Percentiles rank a stretch among this genome's conserved stretches.
phyloP scores from a whole-genome alignment of 2,797 vertebrate genomes.

The Karalla daura region DNA sequence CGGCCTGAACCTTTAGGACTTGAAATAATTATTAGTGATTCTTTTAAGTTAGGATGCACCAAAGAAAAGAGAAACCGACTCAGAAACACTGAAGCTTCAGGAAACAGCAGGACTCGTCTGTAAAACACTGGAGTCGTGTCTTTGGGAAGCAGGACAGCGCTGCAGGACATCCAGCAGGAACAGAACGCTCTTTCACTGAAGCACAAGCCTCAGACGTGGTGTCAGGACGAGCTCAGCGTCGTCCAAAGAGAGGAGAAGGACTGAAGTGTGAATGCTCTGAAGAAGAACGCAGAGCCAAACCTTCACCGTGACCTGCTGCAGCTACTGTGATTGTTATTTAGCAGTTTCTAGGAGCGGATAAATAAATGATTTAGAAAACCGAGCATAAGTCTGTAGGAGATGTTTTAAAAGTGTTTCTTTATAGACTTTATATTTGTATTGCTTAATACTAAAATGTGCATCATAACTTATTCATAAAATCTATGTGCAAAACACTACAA shows the following conservation, averaged over 20 bases:
- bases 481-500: conserved; percentile 51
- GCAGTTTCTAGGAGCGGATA: no score
- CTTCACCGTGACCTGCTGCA: no score
- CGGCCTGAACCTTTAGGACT: conserved; percentile 35
- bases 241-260: background rate
- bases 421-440: no score
- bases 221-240: conserved; percentile 27
- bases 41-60: conserved; percentile 58
- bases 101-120: no score
- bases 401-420: no score
- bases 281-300: no score
- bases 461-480: conserved; percentile 29
- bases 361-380: no score
- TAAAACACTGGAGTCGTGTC: conserved; percentile 65
- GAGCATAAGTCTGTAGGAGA: no score
- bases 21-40: conserved; percentile 24
- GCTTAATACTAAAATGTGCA: conserved; percentile 19
- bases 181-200: conserved; percentile 62
- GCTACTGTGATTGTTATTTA: no score
- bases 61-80: conserved; percentile 29
- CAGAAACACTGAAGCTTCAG: conserved; percentile 32
- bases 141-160: conserved; percentile 80
- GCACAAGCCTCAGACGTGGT: conserved; percentile 58
- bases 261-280: no score
- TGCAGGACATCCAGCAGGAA: conserved; percentile 60